Conservation (phyloP, 1,140 invertebrate genomes). For the Trachymyrmex cornetzi region DNA sequence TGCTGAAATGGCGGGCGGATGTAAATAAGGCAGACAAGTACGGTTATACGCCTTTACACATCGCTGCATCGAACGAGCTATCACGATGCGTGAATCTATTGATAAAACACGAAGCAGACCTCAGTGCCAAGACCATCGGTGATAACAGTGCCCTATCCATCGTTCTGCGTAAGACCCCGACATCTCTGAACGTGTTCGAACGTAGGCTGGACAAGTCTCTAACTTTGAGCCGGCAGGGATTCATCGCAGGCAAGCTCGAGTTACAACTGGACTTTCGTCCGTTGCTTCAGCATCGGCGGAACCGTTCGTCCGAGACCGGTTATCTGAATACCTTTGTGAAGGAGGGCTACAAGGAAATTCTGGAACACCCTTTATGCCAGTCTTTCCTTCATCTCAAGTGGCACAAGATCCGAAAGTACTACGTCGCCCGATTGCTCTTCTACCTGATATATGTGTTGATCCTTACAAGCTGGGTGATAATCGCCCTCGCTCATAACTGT, state of each 20-base stretch:
- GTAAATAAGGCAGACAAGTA: constrained; percentile 95
- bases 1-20: constrained; percentile 92
- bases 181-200: constrained; percentile 92
- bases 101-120: constrained; percentile 93
- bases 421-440: constrained; percentile 92
- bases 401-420: constrained; percentile 96
- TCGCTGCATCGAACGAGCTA: constrained; percentile 94
- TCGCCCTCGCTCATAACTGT: constrained; percentile 92
- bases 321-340: constrained; percentile 94
- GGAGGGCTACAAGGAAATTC: constrained; percentile 93
- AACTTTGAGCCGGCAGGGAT: constrained; percentile 92
- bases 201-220: constrained; percentile 93
- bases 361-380: constrained; percentile 93
- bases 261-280: constrained; percentile 93
- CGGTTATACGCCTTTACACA: constrained; percentile 95
- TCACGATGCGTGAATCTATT: constrained; percentile 94
- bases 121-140: constrained; percentile 93
- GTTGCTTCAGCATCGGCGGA: constrained; percentile 92
- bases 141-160: constrained; percentile 94
- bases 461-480: constrained; percentile 92
- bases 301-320: constrained; percentile 90
- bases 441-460: constrained; percentile 93
- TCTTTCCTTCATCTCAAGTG: constrained; percentile 95
- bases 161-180: constrained; percentile 93
- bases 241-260: constrained; percentile 92